These are phyloP conservation scores for Rhinogobius similis DNA, from an alignment of 2,113 vertebrate genomes.

Conservation along the genomic window DNA sequence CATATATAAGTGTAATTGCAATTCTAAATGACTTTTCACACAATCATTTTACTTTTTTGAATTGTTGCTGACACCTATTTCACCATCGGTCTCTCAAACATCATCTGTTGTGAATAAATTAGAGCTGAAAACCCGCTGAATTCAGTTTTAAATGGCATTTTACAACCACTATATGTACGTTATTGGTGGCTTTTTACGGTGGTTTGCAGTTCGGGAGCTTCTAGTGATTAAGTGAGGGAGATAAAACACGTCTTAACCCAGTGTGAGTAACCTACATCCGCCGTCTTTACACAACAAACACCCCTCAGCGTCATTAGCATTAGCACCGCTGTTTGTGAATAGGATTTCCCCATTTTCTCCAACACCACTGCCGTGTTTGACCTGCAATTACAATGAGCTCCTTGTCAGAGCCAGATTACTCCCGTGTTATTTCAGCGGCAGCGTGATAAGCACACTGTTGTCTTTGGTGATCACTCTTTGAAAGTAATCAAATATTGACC, in stretches of 20 bases:
- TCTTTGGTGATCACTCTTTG: conserved; percentile 32
- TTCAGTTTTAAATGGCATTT: too few relatives aligned
- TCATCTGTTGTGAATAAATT: too few relatives aligned
- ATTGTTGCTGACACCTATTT: too few relatives aligned
- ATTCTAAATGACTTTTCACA: too few relatives aligned
- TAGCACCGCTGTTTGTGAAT: conserved; percentile 19
- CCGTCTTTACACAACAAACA: conserved; percentile 27
- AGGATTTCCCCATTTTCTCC: conserved; percentile 32
- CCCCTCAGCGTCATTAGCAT: conserved; percentile 18
- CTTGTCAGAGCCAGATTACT: conserved; percentile 36
- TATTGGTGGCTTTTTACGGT: neutral
- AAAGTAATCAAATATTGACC: conserved; percentile 25
- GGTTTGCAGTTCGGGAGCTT: neutral
- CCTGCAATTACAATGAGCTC: conserved; percentile 26
- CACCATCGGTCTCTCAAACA: too few relatives aligned
- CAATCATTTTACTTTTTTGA: too few relatives aligned
- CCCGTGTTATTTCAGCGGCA: conserved; percentile 21
- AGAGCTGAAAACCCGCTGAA: too few relatives aligned
- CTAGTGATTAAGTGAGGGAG: too few relatives aligned
- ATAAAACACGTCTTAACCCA: conserved; percentile 15
- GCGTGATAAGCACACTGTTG: conserved; percentile 38
- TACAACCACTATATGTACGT: too few relatives aligned
- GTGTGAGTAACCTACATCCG: conserved; percentile 23
- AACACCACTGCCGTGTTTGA: conserved; percentile 22
- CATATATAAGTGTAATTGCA: too few relatives aligned